These are phyloP conservation scores for Caenorhabditis briggsae DNA, from an alignment of 1,140 invertebrate species.

Conservation along the genomic window DNA sequence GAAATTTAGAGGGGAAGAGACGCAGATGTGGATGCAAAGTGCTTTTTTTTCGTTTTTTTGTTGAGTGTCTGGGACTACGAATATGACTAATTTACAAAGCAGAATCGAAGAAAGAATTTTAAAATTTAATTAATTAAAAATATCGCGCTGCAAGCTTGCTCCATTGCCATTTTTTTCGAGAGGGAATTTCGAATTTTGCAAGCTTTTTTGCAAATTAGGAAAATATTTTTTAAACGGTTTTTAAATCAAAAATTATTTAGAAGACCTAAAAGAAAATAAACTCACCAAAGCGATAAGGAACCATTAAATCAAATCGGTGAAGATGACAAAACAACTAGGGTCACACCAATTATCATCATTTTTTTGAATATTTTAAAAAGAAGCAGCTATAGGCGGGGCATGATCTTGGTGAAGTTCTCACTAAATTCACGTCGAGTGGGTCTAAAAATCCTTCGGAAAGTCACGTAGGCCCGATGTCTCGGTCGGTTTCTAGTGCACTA, in stretches of 20 bases:
- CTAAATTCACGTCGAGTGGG: constrained; percentile 12
- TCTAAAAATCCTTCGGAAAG: neutral
- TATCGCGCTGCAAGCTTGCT: neutral
- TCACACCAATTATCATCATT: constrained; percentile 4
- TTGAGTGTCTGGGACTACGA: neutral
- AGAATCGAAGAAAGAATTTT: neutral
- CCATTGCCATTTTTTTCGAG: neutral
- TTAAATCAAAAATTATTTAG: no score
- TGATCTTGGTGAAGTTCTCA: neutral
- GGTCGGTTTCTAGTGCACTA: constrained; percentile 38
- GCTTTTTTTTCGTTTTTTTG: neutral
- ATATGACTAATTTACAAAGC: neutral
- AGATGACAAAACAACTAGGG: neutral
- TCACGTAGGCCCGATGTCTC: constrained; percentile 38
- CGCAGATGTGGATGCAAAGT: neutral
- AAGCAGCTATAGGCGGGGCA: neutral
- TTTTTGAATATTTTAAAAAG: constrained; percentile 1
- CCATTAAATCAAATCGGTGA: no score
- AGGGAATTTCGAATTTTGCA: neutral
- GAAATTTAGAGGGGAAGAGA: neutral
- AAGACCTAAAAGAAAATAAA: neutral
- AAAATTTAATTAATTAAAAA: constrained; percentile 2
- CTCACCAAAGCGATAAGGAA: neutral
- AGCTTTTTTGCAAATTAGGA: neutral
- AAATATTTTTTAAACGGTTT: neutral